Base-by-base conservation (phyloP, 92 coral and sea anemone genomes). In the Paramuricea clavata region DNA sequence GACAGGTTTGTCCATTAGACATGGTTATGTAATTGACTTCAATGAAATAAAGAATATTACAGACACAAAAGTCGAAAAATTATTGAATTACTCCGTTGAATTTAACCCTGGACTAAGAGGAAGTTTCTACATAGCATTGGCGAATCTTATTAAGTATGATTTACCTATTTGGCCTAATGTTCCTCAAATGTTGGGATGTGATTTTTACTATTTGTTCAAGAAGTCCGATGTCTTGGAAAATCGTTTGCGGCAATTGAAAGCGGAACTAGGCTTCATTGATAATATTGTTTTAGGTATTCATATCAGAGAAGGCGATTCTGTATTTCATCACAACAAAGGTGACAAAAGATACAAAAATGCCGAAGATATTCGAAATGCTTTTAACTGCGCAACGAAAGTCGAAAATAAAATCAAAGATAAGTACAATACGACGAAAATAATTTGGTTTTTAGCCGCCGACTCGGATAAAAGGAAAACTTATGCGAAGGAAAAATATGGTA, bases 371-470 rank as follows among this genome's bases (percentile, higher is more conserved):
- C 35, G 77, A 16, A 62, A 56, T 32, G 83, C 89, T 82, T 94
- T 94, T 36, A 81, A 84, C 10, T 95, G 98, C 75, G 98, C 97
- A 22, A 73, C 23, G 0, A 80, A 92, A 76, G 85, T 94, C 9
- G 95, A 95, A 42, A 83, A 86, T 34, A 49, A 81, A 19, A 31
- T 92, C 23, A 43, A 42, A 6, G 64, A 54, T 22, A 78, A 65
- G 16, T 23, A 60, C 30, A 19, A 69, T 12, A 54, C 75, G 19
- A 85, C 86, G 49, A 74, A 75, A 3, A 67, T 87, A 5, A 88
- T 83, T 31, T 95, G 97, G 97, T 95, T 94, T 67, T 61, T 95
- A 21, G 93, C 98, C 0, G 94, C 97, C 16, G 98, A 95, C 54
- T 85, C 94, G 25, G 81, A 12, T 9, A 35, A 43, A 31, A 95